Conservation (phyloP, 35 echinoderm and acorn worm species). For the Nesometra sesokonis region DNA sequence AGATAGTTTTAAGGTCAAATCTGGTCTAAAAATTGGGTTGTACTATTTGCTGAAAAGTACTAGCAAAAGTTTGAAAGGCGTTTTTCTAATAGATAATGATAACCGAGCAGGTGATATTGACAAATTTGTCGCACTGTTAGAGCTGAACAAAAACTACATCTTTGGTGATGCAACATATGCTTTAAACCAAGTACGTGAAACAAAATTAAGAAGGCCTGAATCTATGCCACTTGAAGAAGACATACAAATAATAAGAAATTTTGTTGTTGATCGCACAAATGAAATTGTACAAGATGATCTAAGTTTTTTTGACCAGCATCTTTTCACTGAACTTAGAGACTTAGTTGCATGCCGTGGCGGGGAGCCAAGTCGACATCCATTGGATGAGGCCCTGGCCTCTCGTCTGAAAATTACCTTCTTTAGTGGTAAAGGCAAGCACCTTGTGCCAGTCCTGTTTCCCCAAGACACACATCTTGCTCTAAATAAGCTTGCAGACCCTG, state of each 20-base stretch:
- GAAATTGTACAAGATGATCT: background rate
- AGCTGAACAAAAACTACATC: slow-evolving; percentile 35
- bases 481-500: background rate
- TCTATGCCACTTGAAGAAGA: slow-evolving; percentile 34
- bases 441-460: slow-evolving; percentile 46
- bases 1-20: background rate
- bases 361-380: slow-evolving; percentile 33
- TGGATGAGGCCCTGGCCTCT: slow-evolving; percentile 23
- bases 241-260: slow-evolving; percentile 22
- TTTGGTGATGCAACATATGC: slow-evolving; percentile 57
- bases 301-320: slow-evolving; percentile 9
- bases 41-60: slow-evolving; percentile 22
- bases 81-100: slow-evolving; percentile 35
- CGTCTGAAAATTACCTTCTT: slow-evolving; percentile 37
- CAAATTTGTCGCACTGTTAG: slow-evolving; percentile 38
- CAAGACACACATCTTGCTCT: slow-evolving; percentile 22
- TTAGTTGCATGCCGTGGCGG: slow-evolving; percentile 43
- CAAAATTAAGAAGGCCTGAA: slow-evolving; percentile 49
- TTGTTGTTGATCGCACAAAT: slow-evolving; percentile 10
- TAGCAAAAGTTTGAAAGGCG: slow-evolving; percentile 8
- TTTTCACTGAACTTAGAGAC: slow-evolving; percentile 27
- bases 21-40: slow-evolving; percentile 19
- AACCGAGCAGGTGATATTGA: slow-evolving; percentile 30
- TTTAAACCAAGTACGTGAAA: slow-evolving; percentile 24
- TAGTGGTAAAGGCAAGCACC: slow-evolving; percentile 41